These are phyloP conservation scores for Campoplex capitator DNA, from an alignment of 2,888 invertebrate species.

Conservation along the genomic window DNA sequence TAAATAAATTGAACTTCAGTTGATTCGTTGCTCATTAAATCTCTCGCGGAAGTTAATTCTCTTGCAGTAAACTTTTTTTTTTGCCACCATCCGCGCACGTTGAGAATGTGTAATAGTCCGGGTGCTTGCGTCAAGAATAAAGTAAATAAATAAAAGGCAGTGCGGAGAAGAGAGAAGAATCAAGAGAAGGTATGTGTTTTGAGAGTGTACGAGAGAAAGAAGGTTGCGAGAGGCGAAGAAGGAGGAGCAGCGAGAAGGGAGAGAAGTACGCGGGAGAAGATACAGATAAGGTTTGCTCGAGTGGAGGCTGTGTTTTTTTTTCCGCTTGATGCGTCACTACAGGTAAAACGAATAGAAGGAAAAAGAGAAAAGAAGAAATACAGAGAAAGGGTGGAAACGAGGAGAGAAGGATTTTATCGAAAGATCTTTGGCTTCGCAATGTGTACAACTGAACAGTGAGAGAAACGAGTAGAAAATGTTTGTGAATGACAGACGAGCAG, in stretches of 20 bases:
- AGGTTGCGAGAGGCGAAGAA: not conserved
- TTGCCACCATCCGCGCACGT: slow-evolving; percentile 7
- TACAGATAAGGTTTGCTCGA: slow-evolving; percentile 56
- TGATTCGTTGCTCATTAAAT: slow-evolving; percentile 42
- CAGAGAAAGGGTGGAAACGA: not conserved
- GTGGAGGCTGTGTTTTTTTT: slow-evolving; percentile 25
- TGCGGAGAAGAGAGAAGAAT: not conserved
- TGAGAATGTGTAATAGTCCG: slow-evolving; percentile 4
- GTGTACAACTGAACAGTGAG: slow-evolving; percentile 37
- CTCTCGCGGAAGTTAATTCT: slow-evolving; percentile 34
- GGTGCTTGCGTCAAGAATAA: not conserved
- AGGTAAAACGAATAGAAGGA: slow-evolving; percentile 33
- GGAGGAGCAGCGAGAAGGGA: slow-evolving; percentile 1
- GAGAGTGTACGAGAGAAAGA: slow-evolving; percentile 14
- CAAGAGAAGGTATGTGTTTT: slow-evolving; percentile 4
- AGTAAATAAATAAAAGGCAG: slow-evolving; percentile 5
- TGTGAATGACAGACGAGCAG: slow-evolving; percentile 62
- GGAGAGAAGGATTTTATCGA: slow-evolving; percentile 46
- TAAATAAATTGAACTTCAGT: slow-evolving; percentile 49
- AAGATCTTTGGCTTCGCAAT: slow-evolving; percentile 48
- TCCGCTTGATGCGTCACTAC: slow-evolving; percentile 41
- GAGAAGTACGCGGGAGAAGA: slow-evolving; percentile 41
- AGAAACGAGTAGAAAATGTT: slow-evolving; percentile 48
- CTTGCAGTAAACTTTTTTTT: not conserved
- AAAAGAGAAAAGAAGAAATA: not conserved